These are phyloP conservation scores for Papilio aristodemus DNA, from an alignment of 1,140 invertebrate species.

Conservation along the genomic window DNA sequence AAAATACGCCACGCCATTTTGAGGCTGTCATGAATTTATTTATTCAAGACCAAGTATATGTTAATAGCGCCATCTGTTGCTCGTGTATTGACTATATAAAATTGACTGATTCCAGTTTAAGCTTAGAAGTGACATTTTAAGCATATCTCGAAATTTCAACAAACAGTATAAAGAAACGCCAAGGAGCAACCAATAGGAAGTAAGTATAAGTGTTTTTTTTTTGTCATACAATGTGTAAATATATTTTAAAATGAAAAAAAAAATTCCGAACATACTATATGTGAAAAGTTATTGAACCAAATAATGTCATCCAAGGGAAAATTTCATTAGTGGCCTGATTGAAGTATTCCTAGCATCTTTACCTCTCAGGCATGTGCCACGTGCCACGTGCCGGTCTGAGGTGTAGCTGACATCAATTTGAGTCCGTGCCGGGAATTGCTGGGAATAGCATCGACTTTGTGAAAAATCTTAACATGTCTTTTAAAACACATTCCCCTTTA, in stretches of 20 bases:
- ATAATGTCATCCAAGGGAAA: background rate
- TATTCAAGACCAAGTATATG: conserved; percentile 1
- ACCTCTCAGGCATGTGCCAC: background rate
- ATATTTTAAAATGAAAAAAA: background rate
- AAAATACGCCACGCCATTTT: conserved; percentile 23
- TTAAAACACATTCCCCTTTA: background rate
- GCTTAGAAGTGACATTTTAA: too few relatives aligned
- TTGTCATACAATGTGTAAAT: too few relatives aligned
- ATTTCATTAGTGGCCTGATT: conserved; percentile 26
- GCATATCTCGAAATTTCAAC: too few relatives aligned
- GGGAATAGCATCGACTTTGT: background rate
- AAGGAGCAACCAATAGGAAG: too few relatives aligned
- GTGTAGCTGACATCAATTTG: conserved; percentile 11
- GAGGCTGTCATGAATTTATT: conserved; percentile 21
- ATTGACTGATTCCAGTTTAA: background rate
- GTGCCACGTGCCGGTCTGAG: background rate
- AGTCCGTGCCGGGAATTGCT: conserved; percentile 7
- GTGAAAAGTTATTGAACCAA: background rate
- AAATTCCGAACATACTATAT: background rate
- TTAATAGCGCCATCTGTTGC: background rate
- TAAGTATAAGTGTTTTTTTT: too few relatives aligned
- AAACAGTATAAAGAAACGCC: too few relatives aligned
- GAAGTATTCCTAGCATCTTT: conserved; percentile 25
- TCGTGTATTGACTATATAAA: background rate
- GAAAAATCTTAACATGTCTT: background rate